Evolutionary conservation across 1,140 invertebrate genomes (phyloP), one percentile per base, ranked within the genome.

Genomic region (Drosophila ambigua): DNA sequence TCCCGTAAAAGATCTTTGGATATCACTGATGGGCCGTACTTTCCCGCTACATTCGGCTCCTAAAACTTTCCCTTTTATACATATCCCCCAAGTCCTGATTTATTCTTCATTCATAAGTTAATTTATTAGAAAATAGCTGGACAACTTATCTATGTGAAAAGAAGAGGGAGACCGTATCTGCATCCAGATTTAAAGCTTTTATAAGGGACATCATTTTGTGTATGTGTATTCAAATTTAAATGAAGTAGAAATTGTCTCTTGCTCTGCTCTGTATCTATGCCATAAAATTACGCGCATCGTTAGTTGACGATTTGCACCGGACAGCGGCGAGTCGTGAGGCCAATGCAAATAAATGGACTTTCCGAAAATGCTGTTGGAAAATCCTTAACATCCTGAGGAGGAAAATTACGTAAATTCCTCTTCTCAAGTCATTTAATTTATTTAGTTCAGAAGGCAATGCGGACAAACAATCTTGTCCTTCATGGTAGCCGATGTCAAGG

Each of bases 251-350:
- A 87, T 51, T 66, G 64, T 69, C 45, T 11, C 11, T 35, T 26
- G 15, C 16, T 24, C 43, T 46, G 43, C 49, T 48, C 68, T 69
- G 58, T 69, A 68, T 87, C 79, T 62, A 64, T 49, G 83, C 79
- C 79, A 87, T 87, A 88, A 88, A 87, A 87, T 87, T 87, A 87
- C 83, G 79, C 79, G 83, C 83, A 79, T 87, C 83, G 83, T 87
- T 87, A 87, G 83, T 74, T 88, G 67, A 76, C 79, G 79, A 77
- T 87, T 88, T 84, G 67, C 83, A 83, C 68, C 50, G 76, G 80
- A 79, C 76, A 64, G 23, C 35, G 52, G 60, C 43, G 57, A 49
- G 69, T 51, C 62, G 54, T 67, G 75, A 68, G 75, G 46, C 64
- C 54, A 65, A 87, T 85, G 81, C 79, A 85, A 85, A 85, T 85